Evolutionary conservation across 2,888 invertebrate species (phyloP), one percentile per base, ranked within the genome.

Genomic region (Patella ulyssiponensis): DNA sequence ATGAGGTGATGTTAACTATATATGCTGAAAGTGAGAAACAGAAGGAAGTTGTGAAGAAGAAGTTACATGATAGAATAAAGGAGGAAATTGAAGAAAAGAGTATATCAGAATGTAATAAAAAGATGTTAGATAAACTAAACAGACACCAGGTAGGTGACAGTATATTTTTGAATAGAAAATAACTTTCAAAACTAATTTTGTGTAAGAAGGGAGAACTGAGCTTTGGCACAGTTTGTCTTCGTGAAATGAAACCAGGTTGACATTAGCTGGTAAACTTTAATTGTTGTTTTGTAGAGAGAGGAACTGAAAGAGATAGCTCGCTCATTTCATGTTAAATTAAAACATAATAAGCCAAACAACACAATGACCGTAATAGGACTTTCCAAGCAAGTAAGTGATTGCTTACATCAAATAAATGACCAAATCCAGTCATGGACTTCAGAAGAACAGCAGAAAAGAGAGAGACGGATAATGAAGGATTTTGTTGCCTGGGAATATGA

Each of bases 401-500:
- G 69, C 20, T 52, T 54, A 15, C 70, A 70, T 14, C 69, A 70
- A 17, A 71, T 75, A 27, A 17, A 27, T 27, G 75, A 75, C 53
- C 56, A 53, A 70, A 69, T 75, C 4, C 70, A 70, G 17, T 15
- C 23, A 9, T 70, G 69, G 54, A 58, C 69, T 20, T 70, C 58
- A 23, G 7, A 17, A 20, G 33, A 51, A 7, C 70, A 53, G 69
- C 69, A 64, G 44, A 58, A 69, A 7, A 17, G 14, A 14, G 75
- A 75, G 70, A 70, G 33, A 12, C 23, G 14, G 3, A 70, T 53
- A 4, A 23, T 75, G 15, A 54, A 69, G 2, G 23, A 75, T 17
- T 70, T 69, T 69, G 75, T 75, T 15, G 52, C 52, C 69, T 75
- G 75, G 75, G 69, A 27, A n/a, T 75, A 75, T 15, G 70, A 70